Percentiles rank a stretch among this genome's conserved stretches.
Evolutionary conservation across 2,113 vertebrate species (phyloP).

Genomic region (Phoenicopterus ruber): DNA sequence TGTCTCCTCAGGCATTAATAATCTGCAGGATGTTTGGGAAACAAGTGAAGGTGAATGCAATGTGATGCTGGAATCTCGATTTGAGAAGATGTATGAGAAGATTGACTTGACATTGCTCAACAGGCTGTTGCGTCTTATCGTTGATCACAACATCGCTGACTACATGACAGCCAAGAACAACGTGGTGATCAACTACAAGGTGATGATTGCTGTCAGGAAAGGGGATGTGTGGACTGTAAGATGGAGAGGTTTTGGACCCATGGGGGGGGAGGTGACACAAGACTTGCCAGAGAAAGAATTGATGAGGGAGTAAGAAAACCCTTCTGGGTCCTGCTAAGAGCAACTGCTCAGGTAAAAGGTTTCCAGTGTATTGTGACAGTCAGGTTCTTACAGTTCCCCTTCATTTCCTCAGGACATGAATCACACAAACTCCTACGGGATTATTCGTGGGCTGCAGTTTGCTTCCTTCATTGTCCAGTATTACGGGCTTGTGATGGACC

Average conservation of each 20-base stretch:
- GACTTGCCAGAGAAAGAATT: neutral
- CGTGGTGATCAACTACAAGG: constrained; percentile 99
- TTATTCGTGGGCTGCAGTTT: constrained; percentile 97
- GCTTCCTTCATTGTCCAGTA: constrained; percentile 99
- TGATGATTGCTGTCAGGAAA: constrained; percentile 28
- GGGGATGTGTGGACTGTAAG: neutral
- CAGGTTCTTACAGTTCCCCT: neutral
- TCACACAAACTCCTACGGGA: constrained; percentile 98
- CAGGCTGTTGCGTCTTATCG: constrained; percentile 94
- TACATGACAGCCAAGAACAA: constrained; percentile 99
- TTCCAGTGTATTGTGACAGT: neutral
- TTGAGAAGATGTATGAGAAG: constrained; percentile 99
- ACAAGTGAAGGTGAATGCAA: constrained; percentile 96
- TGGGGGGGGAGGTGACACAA: neutral
- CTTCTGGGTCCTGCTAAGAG: neutral
- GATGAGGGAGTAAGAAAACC: neutral
- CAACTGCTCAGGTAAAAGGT: neutral
- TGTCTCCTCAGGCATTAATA: constrained; percentile 88
- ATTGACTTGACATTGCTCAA: constrained; percentile 97
- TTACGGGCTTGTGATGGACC: constrained; percentile 97
- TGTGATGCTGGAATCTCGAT: constrained; percentile 97
- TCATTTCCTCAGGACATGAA: constrained; percentile 90
- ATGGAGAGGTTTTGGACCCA: neutral
- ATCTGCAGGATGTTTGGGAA: constrained; percentile 98
- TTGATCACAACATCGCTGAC: constrained; percentile 99